Percentiles rank a stretch among this genome's conserved stretches.
Evolutionary conservation across 2,797 vertebrate genomes (phyloP).

Genomic region (Xenopus petersii): DNA sequence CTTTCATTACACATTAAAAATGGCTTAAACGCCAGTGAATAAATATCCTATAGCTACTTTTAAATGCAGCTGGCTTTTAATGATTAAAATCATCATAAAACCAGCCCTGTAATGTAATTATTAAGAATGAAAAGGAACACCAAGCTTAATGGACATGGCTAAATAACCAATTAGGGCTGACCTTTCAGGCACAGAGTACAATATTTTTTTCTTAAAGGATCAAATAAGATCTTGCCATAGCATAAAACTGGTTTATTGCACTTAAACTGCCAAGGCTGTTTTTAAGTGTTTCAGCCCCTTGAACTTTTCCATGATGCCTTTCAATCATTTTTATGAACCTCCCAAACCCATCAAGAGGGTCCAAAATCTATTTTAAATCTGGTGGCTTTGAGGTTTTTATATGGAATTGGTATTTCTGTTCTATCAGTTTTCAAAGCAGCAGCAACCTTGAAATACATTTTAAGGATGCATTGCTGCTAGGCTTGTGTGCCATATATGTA

Average conservation of each 20-base stretch:
- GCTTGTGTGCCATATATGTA: no score
- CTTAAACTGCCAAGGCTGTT: conserved; percentile 16
- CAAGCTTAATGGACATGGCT: conserved; percentile 37
- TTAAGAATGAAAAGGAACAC: conserved; percentile 31
- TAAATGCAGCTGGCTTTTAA: conserved; percentile 26
- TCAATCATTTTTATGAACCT: not conserved
- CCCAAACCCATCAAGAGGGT: not conserved
- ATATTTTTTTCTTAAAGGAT: conserved; percentile 20
- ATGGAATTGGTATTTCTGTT: no score
- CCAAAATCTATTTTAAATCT: not conserved
- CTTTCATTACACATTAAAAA: conserved; percentile 5
- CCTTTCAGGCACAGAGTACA: conserved; percentile 18
- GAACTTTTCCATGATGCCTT: not conserved
- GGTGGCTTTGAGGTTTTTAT: not conserved
- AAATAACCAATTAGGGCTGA: conserved; percentile 39
- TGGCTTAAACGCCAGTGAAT: conserved; percentile 32
- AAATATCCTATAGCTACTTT: conserved; percentile 39
- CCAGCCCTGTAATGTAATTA: conserved; percentile 36
- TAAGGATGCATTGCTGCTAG: no score
- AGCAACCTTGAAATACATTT: no score
- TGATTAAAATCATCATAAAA: conserved; percentile 44
- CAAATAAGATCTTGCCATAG: conserved; percentile 27
- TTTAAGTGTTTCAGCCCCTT: not conserved
- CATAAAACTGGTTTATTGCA: conserved; percentile 15
- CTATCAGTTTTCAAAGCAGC: no score